Percentiles rank a stretch among this genome's conserved stretches.
Evolutionary conservation across 2,797 vertebrate genomes (phyloP).

Genomic region (Enteromius radiatus): DNA sequence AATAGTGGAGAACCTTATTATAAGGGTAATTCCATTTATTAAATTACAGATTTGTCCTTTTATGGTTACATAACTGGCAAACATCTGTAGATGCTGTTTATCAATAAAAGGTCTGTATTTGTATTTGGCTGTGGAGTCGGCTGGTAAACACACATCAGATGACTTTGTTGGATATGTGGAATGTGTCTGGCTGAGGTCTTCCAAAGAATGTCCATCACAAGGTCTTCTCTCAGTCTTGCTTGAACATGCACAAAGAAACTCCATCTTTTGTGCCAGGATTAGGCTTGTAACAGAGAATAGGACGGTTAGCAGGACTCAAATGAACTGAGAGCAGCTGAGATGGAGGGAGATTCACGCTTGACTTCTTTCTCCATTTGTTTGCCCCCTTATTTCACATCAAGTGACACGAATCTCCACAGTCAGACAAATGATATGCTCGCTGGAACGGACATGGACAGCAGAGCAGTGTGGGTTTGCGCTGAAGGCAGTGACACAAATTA

Average conservation of each 20-base stretch:
- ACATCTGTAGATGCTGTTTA: constrained; percentile 1
- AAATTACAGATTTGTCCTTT: not conserved
- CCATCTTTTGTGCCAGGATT: constrained; percentile 30
- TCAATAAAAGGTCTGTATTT: not conserved
- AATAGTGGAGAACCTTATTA: not conserved
- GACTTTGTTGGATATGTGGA: constrained; percentile 14
- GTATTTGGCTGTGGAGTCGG: not conserved
- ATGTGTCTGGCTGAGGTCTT: constrained; percentile 10
- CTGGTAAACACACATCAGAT: constrained; percentile 32
- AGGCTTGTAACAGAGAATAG: constrained; percentile 5
- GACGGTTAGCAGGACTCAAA: constrained; percentile 11
- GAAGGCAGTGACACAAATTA: constrained; percentile 13
- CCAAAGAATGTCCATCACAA: constrained; percentile 24
- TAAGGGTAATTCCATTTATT: not conserved
- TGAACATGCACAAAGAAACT: constrained; percentile 31
- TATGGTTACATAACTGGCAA: not conserved
- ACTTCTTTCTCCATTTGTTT: constrained; percentile 20
- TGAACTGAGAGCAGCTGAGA: constrained; percentile 42
- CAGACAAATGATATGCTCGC: constrained; percentile 30
- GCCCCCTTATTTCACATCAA: constrained; percentile 39
- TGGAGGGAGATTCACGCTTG: constrained; percentile 36
- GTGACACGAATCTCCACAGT: constrained; percentile 15
- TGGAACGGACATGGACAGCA: constrained; percentile 23
- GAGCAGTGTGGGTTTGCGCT: constrained; percentile 1
- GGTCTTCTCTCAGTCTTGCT: constrained; percentile 34